phyloP scores from a whole-genome alignment of 1,140 invertebrate species.

The Scaptodrosophila lebanonensis region DNA sequence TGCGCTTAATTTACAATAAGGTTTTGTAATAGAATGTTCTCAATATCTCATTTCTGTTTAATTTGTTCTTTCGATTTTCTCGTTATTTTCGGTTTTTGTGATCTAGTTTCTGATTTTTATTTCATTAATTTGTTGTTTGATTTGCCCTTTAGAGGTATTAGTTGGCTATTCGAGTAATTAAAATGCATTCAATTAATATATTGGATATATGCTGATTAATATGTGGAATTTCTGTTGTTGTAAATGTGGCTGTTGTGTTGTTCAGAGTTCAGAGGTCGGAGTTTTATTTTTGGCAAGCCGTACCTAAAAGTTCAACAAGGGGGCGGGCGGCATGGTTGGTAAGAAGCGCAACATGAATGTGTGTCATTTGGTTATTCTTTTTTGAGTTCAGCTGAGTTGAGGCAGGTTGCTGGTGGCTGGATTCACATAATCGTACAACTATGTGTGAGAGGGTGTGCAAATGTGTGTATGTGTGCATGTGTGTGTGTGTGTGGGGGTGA shows the following conservation, averaged over 20 bases:
- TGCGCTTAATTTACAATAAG: constrained; percentile 75
- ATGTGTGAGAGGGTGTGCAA: not conserved
- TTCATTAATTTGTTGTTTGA: constrained; percentile 26
- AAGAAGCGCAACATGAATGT: not conserved
- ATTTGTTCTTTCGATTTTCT: constrained; percentile 27
- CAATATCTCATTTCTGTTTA: constrained; percentile 31
- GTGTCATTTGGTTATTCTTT: not conserved
- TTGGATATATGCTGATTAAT: no score
- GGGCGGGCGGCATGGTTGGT: constrained; percentile 15
- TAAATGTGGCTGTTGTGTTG: constrained; percentile 2
- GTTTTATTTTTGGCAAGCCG: constrained; percentile 33
- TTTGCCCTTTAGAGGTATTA: constrained; percentile 29
- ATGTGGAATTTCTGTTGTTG: constrained; percentile 35
- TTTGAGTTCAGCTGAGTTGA: not conserved
- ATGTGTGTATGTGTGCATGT: not conserved
- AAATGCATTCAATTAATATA: no score
- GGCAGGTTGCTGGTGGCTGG: not conserved
- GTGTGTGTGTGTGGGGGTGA: not conserved
- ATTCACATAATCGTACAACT: no score
- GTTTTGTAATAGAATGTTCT: constrained; percentile 68
- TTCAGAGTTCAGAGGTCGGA: not conserved
- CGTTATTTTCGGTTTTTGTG: constrained; percentile 17
- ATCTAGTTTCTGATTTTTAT: constrained; percentile 27
- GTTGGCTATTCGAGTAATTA: constrained; percentile 3
- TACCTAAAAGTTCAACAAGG: constrained; percentile 69